Base-by-base conservation (phyloP, 1,140 invertebrate species). In the Paralvinella palmiformis region DNA sequence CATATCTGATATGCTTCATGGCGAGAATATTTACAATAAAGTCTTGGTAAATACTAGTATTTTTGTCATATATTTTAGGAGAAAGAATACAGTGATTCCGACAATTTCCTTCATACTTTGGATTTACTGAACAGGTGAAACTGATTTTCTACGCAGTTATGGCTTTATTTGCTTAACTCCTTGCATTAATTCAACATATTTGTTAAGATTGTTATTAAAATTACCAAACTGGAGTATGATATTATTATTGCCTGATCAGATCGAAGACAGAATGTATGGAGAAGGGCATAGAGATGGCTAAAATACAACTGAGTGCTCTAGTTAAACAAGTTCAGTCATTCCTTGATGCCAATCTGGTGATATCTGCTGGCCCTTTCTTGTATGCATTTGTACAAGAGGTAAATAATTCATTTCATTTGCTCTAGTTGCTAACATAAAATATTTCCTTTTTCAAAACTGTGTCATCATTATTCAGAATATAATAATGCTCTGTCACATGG, bases 341-440 rank as follows among this genome's bases (percentile, higher is more conserved):
- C 53, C 80, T 96, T 13, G 89, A 92, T 70, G 88, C 88, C 73
- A 88, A 89, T 63, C 48, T 27, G 24, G 85, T 96, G 4, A 86
- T 88, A 52, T 88, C 87, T n/a, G 88, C 91, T 2, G 94, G 93
- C 27, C 89, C 91, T 0, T 96, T 95, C 78, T 85, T 94, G 3
- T 94, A 95, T 78, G 87, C 91, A 6, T 87, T 91, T 55, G 81
- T 96, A 7, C 86, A 87, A 65, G 90, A 92, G 76, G 87, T 88
- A 64, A 69, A 66, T 35, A 64, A 1, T 2, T 57, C 13, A n/a
- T n/a, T n/a, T n/a, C n/a, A n/a, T n/a, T n/a, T n/a, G n/a, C n/a
- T n/a, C n/a, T n/a, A n/a, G n/a, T n/a, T n/a, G n/a, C n/a, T n/a
- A n/a, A n/a, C 24, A 52, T 27, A 52, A 22, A 27, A 29, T 10